Percentiles rank a stretch among this genome's conserved stretches.
phyloP scores from a whole-genome alignment of 1,140 invertebrate genomes.

The Leptopilina clavipes region DNA sequence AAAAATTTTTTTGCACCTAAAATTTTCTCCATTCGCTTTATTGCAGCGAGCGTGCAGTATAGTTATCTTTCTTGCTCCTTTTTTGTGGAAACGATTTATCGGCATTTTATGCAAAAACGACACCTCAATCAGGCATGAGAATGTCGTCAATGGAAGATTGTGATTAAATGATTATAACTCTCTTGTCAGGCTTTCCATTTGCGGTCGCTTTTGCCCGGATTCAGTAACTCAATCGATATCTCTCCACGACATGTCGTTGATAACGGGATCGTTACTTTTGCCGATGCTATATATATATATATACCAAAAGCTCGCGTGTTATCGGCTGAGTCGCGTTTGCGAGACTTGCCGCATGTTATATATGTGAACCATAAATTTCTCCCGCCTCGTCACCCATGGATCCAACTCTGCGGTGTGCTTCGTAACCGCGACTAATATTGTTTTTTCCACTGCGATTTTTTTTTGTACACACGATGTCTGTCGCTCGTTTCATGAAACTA shows the following conservation, averaged over 20 bases:
- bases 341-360: conserved; percentile 37
- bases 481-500: conserved; percentile 5
- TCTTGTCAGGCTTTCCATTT: conserved; percentile 13
- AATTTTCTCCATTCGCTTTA: no score
- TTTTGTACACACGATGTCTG: background rate
- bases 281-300: conserved; percentile 48
- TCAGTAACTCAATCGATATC: conserved; percentile 62
- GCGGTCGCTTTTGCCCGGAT: conserved; percentile 35
- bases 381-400: conserved; percentile 10
- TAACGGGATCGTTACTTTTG: conserved; percentile 66
- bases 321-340: conserved; percentile 36
- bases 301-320: conserved; percentile 46
- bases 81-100: background rate
- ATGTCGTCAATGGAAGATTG: conserved; percentile 31
- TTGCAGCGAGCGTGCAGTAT: background rate
- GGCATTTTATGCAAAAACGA: conserved; percentile 19
- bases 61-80: background rate
- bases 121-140: conserved; percentile 20
- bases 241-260: conserved; percentile 57
- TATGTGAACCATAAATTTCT: conserved; percentile 40
- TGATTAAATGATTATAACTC: conserved; percentile 19
- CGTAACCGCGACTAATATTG: conserved; percentile 11
- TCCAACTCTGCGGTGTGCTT: background rate
- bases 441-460: conserved; percentile 7
- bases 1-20: no score